Base-by-base conservation (phyloP, 2,888 invertebrate genomes). In the Clusia tigrina region DNA sequence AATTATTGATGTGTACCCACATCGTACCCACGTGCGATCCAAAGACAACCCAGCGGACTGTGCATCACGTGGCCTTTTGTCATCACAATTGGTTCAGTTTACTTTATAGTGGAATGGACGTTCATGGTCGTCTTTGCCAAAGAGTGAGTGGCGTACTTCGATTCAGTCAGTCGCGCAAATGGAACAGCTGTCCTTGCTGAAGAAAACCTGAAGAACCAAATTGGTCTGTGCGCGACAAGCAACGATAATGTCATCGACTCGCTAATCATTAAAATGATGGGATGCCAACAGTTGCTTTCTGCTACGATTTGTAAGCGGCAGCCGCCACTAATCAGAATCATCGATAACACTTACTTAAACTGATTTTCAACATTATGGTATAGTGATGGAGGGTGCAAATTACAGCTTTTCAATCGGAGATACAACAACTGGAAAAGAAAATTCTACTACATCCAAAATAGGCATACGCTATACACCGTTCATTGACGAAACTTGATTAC, bases 31-130 rank as follows among this genome's bases (percentile, higher is more conserved):
- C 58, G 59, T 71, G 26, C 54, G 54, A 0, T 66, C 67, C 1
- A 59, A 58, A 38, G 53, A 60, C 32, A 70, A 70, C 42, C 67
- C 67, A 1, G 70, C 70, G 2, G 68, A 72, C 57, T 68, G 67
- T 58, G 69, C 69, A 1, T 69, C 68, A 1, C 64, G 70, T 12
- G 69, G 71, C 6, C 46, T 69, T 2, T 2, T 64, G 1, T 65
- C 65, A 23, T 63, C 61, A 20, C 10, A 52, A 3, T 37, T 69
- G 0, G 15, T 61, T 10, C 15, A 57, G 24, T 65, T 61, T 18
- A n/a, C 26, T 15, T 54, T 71, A 1, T 69, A 68, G 68, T 70
- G 69, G 68, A 46, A 46, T 2, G 67, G 69, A n/a, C 71, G 66
- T 1, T n/a, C 25, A 2, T 69, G 64, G 64, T 24, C 67, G 26